Base-by-base conservation (phyloP, 2,797 vertebrate genomes). In the Anas capensis region DNA sequence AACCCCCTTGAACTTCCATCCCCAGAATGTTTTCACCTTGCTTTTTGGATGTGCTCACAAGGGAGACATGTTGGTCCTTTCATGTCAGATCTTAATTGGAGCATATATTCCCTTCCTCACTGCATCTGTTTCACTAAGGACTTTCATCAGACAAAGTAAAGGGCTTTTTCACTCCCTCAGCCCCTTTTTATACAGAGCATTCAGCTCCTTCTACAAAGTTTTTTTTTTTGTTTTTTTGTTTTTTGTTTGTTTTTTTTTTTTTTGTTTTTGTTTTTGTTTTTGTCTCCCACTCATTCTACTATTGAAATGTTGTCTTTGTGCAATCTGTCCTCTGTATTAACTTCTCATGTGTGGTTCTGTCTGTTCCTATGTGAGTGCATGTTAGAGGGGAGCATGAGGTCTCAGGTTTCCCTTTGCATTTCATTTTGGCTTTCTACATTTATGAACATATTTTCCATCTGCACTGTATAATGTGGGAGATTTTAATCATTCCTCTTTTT, bases 51-150 rank as follows among this genome's bases (percentile, higher is more conserved):
- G 64, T 82, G 84, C 61, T 96, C 94, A 80, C 92, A 89, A 93
- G 96, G 92, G 94, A 95, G 71, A 92, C 0, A 2, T 60, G 87
- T 91, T 92, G 89, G 64, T 82, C 68, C 79, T 96, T 96, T 96
- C 72, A 96, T 88, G 91, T 96, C 44, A 93, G 79, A 75, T 79
- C 79, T 94, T 96, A 96, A 96, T 95, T 96, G 92, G 92, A 91
- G 91, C 85, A 54, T 75, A 83, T 78, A 92, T 96, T 96, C 87
- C 87, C 72, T 88, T 95, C 82, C 76, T 87, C 82, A 44, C 71
- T 83, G 82, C 72, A 83, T 88, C 94, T 93, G 24, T 92, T 94
- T 87, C 96, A 89, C 95, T n/a, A 17, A 82, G 93, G 95, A 95
- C 87, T 95, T 96, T 94, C 90, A 92, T 93, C 82, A 96, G 76